A percentile compares a stretch with the other conserved stretches of the same genome.
phyloP scores from a whole-genome alignment of 30 jellyfish, hydroid and myxozoan genomes.

The Hydractinia symbiolongicarpus region DNA sequence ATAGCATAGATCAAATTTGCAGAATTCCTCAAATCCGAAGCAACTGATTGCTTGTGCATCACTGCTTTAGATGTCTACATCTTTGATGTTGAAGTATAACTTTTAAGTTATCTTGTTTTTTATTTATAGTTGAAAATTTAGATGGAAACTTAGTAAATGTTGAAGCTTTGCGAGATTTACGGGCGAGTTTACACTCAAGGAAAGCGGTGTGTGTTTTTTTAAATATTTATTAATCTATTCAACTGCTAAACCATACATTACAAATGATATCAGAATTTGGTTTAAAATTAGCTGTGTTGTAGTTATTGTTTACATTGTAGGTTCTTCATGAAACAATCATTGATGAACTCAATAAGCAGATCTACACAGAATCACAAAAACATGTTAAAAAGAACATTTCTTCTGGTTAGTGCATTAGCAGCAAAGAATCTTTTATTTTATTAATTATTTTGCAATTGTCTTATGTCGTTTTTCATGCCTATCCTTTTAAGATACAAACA shows the following conservation, averaged over 20 bases:
- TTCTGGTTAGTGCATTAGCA: constrained; percentile 29
- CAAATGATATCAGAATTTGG: neutral
- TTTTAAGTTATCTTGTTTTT: neutral
- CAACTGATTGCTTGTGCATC: no score
- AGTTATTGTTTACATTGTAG: constrained; percentile 5
- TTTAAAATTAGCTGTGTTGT: neutral
- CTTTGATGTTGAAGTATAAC: no score
- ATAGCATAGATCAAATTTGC: no score
- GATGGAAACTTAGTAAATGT: constrained; percentile 59
- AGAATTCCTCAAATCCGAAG: no score
- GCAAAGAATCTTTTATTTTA: no score
- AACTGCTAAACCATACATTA: neutral
- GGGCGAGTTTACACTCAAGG: constrained; percentile 55
- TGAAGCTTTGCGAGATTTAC: constrained; percentile 83
- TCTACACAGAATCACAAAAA: constrained; percentile 59
- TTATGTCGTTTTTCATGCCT: no score
- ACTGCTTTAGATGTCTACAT: no score
- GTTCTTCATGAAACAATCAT: constrained; percentile 69
- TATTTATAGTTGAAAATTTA: constrained; percentile 40
- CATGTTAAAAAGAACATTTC: constrained; percentile 38
- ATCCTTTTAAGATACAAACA: neutral
- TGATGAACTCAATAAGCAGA: constrained; percentile 79
- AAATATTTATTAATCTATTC: neutral
- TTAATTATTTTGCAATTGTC: no score
- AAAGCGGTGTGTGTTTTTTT: constrained; percentile 45